Conservation (phyloP, 2,888 invertebrate species). For the Fragum sueziense region DNA sequence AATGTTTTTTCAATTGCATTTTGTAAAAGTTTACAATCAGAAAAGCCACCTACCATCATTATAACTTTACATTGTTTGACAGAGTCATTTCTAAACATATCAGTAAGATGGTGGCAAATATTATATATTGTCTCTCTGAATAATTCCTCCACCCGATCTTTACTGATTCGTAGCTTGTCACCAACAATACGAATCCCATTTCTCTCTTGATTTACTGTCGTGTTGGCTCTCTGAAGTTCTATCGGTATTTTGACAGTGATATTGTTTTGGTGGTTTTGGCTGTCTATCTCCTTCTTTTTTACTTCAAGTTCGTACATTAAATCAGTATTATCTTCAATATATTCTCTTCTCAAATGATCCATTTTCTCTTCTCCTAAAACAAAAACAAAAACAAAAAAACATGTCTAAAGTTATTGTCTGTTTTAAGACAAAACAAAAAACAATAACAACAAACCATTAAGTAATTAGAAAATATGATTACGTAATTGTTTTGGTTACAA, state of each 20-base stretch:
- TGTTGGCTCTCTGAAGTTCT: no score
- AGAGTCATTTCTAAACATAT: background rate
- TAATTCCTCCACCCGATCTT: background rate
- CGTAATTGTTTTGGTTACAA: no score
- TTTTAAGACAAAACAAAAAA: no score
- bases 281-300: background rate
- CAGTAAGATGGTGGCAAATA: background rate
- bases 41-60: constrained; percentile 3
- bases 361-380: background rate
- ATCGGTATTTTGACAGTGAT: no score
- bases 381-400: no score
- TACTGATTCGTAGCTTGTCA: background rate
- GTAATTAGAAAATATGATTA: no score
- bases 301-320: background rate
- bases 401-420: no score
- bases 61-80: background rate
- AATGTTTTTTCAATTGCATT: background rate
- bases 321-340: background rate
- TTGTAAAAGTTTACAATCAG: background rate
- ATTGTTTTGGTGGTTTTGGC: no score
- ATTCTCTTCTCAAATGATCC: background rate
- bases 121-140: background rate
- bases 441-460: no score
- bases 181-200: background rate
- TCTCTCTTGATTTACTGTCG: no score